A percentile compares a stretch with the other conserved stretches of the same genome.
Conservation (phyloP, 2,888 invertebrate genomes). For the Alviniconcha strummeri region DNA sequence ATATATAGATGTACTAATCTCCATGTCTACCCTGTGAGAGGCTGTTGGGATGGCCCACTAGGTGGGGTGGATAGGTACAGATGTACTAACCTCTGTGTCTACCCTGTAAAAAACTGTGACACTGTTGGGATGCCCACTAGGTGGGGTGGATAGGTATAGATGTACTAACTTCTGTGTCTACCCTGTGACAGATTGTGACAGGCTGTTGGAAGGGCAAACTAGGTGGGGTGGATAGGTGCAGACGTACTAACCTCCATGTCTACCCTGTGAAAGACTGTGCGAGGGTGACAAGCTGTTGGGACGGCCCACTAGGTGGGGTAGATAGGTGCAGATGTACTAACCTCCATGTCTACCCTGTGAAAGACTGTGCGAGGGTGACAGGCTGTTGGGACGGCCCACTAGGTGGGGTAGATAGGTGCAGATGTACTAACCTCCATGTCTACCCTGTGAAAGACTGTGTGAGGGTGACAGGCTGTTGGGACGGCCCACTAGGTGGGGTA, state of each 20-base stretch:
- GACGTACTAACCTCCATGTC: slow-evolving; percentile 78
- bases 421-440: slow-evolving; percentile 78
- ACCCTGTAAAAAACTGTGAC: too few species aligned
- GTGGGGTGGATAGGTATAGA: too few species aligned
- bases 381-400: slow-evolving; percentile 84
- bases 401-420: slow-evolving; percentile 81
- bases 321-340: slow-evolving; percentile 76
- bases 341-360: slow-evolving; percentile 83
- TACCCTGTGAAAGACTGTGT: slow-evolving; percentile 84
- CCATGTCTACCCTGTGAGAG: too few species aligned
- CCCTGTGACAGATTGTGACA: too few species aligned
- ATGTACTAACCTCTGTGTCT: too few species aligned
- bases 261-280: slow-evolving; percentile 84
- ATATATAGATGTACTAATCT: too few species aligned
- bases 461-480: slow-evolving; percentile 86
- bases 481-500: slow-evolving; percentile 89
- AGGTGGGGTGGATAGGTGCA: slow-evolving; percentile 81
- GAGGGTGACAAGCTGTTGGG: slow-evolving; percentile 86
- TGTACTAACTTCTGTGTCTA: too few species aligned
- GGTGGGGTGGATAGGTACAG: too few species aligned
- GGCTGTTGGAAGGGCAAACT: slow-evolving; percentile 72
- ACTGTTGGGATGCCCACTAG: too few species aligned
- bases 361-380: slow-evolving; percentile 86
- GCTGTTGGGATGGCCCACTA: too few species aligned
- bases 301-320: slow-evolving; percentile 78